Conservation (phyloP, 1,140 invertebrate species). For the Meloidogyne exigua region DNA sequence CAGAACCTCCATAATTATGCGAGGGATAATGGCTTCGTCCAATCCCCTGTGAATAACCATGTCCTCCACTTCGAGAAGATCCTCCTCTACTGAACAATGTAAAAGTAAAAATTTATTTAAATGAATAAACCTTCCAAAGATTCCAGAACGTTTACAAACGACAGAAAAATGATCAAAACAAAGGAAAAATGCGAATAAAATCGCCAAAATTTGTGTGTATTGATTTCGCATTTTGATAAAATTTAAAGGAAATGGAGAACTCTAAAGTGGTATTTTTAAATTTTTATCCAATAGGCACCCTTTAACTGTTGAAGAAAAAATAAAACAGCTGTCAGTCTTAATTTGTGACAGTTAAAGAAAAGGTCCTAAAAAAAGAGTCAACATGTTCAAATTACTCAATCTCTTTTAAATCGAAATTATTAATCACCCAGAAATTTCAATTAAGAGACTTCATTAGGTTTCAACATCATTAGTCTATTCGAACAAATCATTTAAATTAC, state of each 20-base stretch:
- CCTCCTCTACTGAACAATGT: conserved; percentile 2
- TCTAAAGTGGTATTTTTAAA: not conserved
- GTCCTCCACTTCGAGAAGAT: not conserved
- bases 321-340: not conserved
- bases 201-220: not conserved
- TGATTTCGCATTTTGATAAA: not conserved
- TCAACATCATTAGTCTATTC: not conserved
- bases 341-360: not conserved
- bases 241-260: not conserved
- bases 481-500: not conserved
- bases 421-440: too few species aligned
- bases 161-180: conserved; percentile 17
- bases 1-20: conserved; percentile 17
- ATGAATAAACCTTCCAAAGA: conserved; percentile 19
- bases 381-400: not conserved
- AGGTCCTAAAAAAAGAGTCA: not conserved
- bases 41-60: conserved; percentile 5
- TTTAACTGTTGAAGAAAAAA: not conserved
- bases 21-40: conserved; percentile 12
- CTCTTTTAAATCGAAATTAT: not conserved
- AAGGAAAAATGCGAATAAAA: not conserved
- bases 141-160: conserved; percentile 22
- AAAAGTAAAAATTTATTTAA: not conserved
- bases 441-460: not conserved
- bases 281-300: not conserved